Evolutionary conservation across 1,140 invertebrate genomes (phyloP).

Genomic region (Drosophila albomicans): DNA sequence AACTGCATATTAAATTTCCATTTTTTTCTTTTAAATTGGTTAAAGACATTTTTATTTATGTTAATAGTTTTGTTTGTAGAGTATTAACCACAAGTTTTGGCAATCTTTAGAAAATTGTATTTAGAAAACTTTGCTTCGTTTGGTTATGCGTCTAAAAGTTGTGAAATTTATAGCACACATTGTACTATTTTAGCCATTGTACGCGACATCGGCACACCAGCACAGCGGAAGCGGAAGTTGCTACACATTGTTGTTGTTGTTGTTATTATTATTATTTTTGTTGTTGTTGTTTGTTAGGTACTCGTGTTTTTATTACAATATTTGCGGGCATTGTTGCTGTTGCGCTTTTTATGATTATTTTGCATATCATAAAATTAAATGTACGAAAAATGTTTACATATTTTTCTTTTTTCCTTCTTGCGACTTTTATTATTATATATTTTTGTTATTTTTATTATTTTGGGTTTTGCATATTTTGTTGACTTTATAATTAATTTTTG

Average conservation of each 20-base stretch:
- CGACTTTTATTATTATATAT: conserved; percentile 6
- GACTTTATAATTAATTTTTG: conserved; percentile 29
- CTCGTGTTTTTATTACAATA: conserved; percentile 67
- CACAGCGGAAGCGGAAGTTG: conserved; percentile 64
- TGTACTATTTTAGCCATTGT: conserved; percentile 42
- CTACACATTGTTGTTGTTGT: conserved; percentile 53
- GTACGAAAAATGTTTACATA: conserved; percentile 61
- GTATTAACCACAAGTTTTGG: neutral
- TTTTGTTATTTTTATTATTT: conserved; percentile 1
- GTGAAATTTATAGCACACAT: conserved; percentile 31
- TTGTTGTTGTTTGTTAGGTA: conserved; percentile 57
- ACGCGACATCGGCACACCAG: conserved; percentile 30
- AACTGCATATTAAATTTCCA: no score
- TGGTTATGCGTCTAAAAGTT: neutral
- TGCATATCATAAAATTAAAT: conserved; percentile 73
- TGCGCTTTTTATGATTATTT: conserved; percentile 69
- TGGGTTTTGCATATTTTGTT: conserved; percentile 4
- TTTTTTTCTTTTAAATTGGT: no score
- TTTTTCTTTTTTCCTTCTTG: conserved; percentile 3
- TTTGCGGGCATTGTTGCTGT: conserved; percentile 58
- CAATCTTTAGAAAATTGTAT: neutral
- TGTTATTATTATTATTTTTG: conserved; percentile 46
- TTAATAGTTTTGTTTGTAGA: neutral
- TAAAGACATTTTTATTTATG: neutral
- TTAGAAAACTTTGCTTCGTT: neutral